A percentile compares a stretch with the other conserved stretches of the same genome.
These are phyloP conservation scores for Mus spicilegus DNA, from an alignment of 2,113 vertebrate species.

Conservation along the genomic window DNA sequence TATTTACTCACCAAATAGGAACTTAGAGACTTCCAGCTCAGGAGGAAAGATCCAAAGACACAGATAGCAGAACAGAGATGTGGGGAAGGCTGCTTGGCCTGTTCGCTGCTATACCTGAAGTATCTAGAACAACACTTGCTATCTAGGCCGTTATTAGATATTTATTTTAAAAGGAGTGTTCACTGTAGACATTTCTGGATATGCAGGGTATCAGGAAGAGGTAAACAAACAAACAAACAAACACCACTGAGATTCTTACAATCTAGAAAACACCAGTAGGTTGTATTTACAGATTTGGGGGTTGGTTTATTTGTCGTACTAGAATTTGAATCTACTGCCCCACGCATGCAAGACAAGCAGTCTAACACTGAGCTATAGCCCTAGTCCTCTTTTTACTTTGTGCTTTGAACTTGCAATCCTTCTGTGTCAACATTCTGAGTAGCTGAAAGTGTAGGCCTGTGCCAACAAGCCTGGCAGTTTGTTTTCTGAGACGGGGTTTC, in stretches of 20 bases:
- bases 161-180: neutral
- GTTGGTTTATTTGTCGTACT: neutral
- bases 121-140: neutral
- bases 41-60: neutral
- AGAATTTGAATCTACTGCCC: neutral
- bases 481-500: neutral
- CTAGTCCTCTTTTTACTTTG: neutral
- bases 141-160: neutral
- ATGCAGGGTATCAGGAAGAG: slow-evolving; percentile 42
- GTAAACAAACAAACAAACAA: neutral
- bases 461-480: neutral
- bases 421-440: neutral
- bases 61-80: neutral
- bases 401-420: neutral
- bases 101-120: neutral
- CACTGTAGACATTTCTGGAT: slow-evolving; percentile 12
- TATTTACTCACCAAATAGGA: neutral
- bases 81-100: neutral
- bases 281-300: neutral
- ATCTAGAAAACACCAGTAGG: neutral
- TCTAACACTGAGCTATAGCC: neutral
- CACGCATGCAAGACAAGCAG: neutral
- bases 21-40: neutral
- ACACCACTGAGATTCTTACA: neutral
- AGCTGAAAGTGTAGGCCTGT: neutral